phyloP scores from a whole-genome alignment of 2,113 vertebrate genomes.

The Lepidothrix coronata region DNA sequence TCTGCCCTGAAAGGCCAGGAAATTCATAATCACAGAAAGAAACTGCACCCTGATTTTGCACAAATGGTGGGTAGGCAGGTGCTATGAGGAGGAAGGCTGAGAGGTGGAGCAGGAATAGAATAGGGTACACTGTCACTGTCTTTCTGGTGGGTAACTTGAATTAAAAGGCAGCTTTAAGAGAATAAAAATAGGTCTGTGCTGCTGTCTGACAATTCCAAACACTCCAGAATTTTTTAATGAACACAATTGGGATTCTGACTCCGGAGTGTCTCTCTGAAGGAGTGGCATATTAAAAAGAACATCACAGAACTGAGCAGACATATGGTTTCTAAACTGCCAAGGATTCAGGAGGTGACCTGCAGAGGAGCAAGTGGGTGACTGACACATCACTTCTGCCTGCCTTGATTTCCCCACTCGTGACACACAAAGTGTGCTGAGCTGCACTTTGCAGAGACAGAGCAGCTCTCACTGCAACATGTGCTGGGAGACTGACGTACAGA shows the following conservation, averaged over 20 bases:
- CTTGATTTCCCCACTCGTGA: constrained; percentile 4
- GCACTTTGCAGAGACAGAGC: constrained; percentile 6
- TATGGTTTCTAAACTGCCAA: neutral
- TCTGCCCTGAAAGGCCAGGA: neutral
- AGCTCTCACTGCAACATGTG: neutral
- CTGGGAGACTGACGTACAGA: constrained; percentile 17
- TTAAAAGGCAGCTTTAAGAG: neutral
- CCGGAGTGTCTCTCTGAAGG: neutral
- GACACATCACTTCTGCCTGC: neutral
- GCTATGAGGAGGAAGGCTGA: neutral
- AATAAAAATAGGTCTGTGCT: neutral
- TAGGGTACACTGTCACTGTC: neutral
- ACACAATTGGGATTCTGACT: neutral
- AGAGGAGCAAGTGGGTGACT: neutral
- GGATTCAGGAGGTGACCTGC: neutral
- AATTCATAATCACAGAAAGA: neutral
- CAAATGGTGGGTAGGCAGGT: neutral
- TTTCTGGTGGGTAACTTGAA: neutral
- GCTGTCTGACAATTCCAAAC: neutral
- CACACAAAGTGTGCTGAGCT: neutral
- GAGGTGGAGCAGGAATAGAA: neutral
- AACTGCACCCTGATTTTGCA: neutral
- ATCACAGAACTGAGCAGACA: neutral
- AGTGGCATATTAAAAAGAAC: neutral
- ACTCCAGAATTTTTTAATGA: neutral